phyloP scores from a whole-genome alignment of 2,888 invertebrate genomes.

The Volucella bombylans region DNA sequence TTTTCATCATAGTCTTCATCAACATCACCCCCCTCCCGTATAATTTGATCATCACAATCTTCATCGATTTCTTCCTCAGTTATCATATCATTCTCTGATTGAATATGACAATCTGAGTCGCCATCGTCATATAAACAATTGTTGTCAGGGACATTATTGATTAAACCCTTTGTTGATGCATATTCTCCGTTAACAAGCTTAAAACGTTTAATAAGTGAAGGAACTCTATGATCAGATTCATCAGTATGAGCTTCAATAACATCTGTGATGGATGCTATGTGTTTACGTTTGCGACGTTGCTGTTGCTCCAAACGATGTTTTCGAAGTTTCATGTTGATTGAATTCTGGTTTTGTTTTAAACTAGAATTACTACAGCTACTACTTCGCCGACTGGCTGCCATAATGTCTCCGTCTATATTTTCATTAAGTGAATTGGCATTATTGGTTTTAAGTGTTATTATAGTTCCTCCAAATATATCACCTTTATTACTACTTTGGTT shows the following conservation, averaged over 20 bases:
- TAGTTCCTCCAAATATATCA: conserved; percentile 13
- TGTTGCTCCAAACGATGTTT: conserved; percentile 67
- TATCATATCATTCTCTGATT: conserved; percentile 62
- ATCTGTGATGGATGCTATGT: conserved; percentile 14
- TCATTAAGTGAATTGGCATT: conserved; percentile 28
- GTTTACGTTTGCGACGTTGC: conserved; percentile 45
- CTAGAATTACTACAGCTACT: conserved; percentile 76
- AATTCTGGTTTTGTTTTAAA: conserved; percentile 75
- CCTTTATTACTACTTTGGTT: conserved; percentile 39
- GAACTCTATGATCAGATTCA: conserved; percentile 23
- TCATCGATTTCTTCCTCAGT: conserved; percentile 65
- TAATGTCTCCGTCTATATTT: conserved; percentile 50
- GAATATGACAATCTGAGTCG: conserved; percentile 55
- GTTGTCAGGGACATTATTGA: conserved; percentile 74
- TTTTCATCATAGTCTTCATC: conserved; percentile 62
- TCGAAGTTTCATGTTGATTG: conserved; percentile 75
- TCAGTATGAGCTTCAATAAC: conserved; percentile 37
- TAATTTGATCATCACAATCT: conserved; percentile 56
- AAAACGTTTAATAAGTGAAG: conserved; percentile 75
- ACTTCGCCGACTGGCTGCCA: conserved; percentile 71
- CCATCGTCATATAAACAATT: conserved; percentile 71
- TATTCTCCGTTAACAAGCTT: conserved; percentile 76
- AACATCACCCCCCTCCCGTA: conserved; percentile 47
- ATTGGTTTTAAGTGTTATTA: conserved; percentile 26
- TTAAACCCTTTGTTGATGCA: conserved; percentile 67